phyloP scores from a whole-genome alignment of 2,113 vertebrate genomes.

The Leuciscus idus region DNA sequence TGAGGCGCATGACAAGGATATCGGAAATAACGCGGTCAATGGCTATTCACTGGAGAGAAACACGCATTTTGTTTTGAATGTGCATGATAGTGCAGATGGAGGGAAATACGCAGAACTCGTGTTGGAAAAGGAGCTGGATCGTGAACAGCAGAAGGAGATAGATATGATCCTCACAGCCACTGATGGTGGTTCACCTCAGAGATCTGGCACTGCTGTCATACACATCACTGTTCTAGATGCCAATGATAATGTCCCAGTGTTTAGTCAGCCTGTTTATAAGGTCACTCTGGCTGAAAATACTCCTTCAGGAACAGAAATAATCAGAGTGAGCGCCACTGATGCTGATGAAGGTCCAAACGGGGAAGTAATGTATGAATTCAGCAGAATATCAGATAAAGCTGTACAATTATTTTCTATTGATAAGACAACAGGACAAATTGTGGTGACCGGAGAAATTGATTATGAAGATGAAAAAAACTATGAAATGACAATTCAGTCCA shows the following conservation, averaged over 20 bases:
- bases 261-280: conserved; percentile 44
- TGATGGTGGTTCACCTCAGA: conserved; percentile 66
- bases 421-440: conserved; percentile 73
- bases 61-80: conserved; percentile 63
- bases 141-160: conserved; percentile 68
- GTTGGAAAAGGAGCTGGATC: conserved; percentile 70
- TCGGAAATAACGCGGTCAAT: conserved; percentile 54
- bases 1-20: conserved; percentile 67
- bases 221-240: conserved; percentile 44
- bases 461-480: conserved; percentile 67
- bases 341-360: conserved; percentile 36
- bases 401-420: conserved; percentile 44
- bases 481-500: background rate
- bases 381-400: background rate
- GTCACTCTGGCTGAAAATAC: conserved; percentile 52
- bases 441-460: conserved; percentile 67
- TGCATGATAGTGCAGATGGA: conserved; percentile 59
- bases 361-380: conserved; percentile 39
- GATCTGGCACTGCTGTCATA: conserved; percentile 28
- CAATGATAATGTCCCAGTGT: conserved; percentile 44
- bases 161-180: conserved; percentile 65
- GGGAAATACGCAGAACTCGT: conserved; percentile 70
- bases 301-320: conserved; percentile 54
- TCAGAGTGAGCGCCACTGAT: conserved; percentile 53
- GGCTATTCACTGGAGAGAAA: conserved; percentile 67